Conservation (phyloP, 2,888 invertebrate genomes). For the Hydriomena furcata region DNA sequence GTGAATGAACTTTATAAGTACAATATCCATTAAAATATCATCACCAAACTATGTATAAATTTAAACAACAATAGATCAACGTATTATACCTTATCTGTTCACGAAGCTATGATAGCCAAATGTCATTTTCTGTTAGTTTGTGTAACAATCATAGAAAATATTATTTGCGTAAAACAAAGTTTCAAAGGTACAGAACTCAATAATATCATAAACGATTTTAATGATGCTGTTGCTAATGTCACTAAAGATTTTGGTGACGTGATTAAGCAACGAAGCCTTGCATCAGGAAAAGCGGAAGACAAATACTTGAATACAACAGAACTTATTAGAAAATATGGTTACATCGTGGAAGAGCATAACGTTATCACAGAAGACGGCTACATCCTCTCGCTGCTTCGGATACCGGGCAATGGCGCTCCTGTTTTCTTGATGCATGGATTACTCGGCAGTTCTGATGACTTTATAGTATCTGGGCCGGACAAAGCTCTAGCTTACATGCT, state of each 20-base stretch:
- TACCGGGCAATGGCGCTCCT: not conserved
- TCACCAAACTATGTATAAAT: not conserved
- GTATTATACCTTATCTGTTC: no score
- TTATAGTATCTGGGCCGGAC: not conserved
- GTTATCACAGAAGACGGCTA: slow-evolving; percentile 10
- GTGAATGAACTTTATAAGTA: no score
- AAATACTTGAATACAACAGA: slow-evolving; percentile 7
- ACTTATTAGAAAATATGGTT: slow-evolving; percentile 4
- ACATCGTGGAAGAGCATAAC: not conserved
- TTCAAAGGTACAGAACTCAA: not conserved
- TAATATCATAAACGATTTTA: not conserved
- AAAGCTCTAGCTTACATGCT: slow-evolving; percentile 4
- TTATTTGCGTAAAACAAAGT: not conserved
- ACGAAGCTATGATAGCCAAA: not conserved
- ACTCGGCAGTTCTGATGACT: slow-evolving; percentile 4
- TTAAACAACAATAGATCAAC: no score
- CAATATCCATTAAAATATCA: not conserved
- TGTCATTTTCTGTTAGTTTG: not conserved
- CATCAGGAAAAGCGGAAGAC: not conserved
- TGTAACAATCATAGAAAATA: not conserved
- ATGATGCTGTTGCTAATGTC: not conserved
- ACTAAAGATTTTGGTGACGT: not conserved
- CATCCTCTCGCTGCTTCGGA: not conserved
- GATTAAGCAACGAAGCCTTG: not conserved
- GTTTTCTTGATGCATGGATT: slow-evolving; percentile 1